A percentile compares a stretch with the other conserved stretches of the same genome.
These are phyloP conservation scores for Iphiclides podalirius DNA, from an alignment of 2,888 invertebrate genomes.

Conservation along the genomic window DNA sequence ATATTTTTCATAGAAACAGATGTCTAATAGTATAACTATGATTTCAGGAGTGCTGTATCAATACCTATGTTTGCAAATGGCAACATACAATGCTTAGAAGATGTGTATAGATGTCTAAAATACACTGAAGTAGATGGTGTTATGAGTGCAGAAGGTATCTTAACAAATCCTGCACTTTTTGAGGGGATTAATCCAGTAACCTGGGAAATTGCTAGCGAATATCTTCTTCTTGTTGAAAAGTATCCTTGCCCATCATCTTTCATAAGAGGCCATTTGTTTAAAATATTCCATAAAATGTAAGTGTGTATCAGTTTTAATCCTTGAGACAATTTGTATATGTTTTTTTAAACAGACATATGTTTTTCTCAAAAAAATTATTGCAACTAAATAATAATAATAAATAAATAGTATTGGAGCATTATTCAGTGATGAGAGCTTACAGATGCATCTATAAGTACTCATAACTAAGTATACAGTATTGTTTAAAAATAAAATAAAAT, in stretches of 20 bases:
- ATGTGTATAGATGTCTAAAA: conserved; percentile 90
- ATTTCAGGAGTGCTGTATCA: conserved; percentile 86
- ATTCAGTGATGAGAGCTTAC: too few species aligned
- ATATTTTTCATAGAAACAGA: too few species aligned
- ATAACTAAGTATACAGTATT: too few species aligned
- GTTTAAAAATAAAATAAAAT: too few species aligned
- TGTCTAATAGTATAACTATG: conserved; percentile 8
- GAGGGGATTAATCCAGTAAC: conserved; percentile 87
- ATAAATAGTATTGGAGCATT: too few species aligned
- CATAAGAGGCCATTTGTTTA: conserved; percentile 96
- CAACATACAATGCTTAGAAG: conserved; percentile 95
- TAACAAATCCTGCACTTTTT: conserved; percentile 98
- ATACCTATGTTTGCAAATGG: conserved; percentile 99
- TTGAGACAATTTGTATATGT: too few species aligned
- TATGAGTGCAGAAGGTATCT: conserved; percentile 96
- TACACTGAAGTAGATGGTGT: conserved; percentile 93
- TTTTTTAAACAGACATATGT: too few species aligned
- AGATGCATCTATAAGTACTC: too few species aligned
- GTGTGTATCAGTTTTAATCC: too few species aligned
- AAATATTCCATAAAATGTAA: conserved; percentile 96
- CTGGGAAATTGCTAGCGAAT: conserved; percentile 95
- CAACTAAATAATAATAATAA: too few species aligned
- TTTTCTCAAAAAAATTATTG: background rate
- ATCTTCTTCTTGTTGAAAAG: conserved; percentile 88
- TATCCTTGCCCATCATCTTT: conserved; percentile 95